Evolutionary conservation across 2,797 vertebrate genomes (phyloP).

Genomic region (Nannoperca obscura): DNA sequence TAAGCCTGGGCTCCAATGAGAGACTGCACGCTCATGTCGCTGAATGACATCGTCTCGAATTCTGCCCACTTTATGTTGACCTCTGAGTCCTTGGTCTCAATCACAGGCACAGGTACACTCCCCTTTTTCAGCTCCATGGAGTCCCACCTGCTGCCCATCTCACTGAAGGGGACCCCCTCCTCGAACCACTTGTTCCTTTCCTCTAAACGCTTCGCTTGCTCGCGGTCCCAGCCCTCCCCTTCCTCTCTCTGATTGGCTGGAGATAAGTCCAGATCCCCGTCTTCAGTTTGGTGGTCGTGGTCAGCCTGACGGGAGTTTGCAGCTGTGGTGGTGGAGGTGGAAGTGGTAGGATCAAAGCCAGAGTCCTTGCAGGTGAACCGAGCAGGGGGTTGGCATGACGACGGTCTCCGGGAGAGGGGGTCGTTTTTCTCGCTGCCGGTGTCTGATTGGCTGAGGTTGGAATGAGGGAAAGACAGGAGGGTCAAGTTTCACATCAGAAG

Average conservation of each 20-base stretch:
- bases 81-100: conserved; percentile 84
- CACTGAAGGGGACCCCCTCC: conserved; percentile 70
- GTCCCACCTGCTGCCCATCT: conserved; percentile 84
- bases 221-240: conserved; percentile 90
- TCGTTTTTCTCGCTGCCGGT: conserved; percentile 88
- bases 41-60: conserved; percentile 89
- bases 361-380: conserved; percentile 68
- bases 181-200: conserved; percentile 92
- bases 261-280: conserved; percentile 57
- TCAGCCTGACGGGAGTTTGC: conserved; percentile 82
- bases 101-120: conserved; percentile 70
- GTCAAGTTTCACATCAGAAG: conserved; percentile 74
- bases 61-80: conserved; percentile 95
- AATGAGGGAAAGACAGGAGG: conserved; percentile 61
- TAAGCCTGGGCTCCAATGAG: conserved; percentile 80
- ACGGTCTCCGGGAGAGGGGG: conserved; percentile 72
- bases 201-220: conserved; percentile 90
- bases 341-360: conserved; percentile 70
- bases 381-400: conserved; percentile 72
- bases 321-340: conserved; percentile 65
- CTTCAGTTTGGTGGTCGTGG: conserved; percentile 70
- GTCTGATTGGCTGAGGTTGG: conserved; percentile 87
- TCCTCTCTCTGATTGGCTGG: conserved; percentile 74
- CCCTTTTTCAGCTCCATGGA: conserved; percentile 85
- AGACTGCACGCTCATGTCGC: conserved; percentile 84